Percentiles rank a stretch among this genome's conserved stretches.
phyloP scores from a whole-genome alignment of 2,113 vertebrate genomes.

The Collichthys lucidus region DNA sequence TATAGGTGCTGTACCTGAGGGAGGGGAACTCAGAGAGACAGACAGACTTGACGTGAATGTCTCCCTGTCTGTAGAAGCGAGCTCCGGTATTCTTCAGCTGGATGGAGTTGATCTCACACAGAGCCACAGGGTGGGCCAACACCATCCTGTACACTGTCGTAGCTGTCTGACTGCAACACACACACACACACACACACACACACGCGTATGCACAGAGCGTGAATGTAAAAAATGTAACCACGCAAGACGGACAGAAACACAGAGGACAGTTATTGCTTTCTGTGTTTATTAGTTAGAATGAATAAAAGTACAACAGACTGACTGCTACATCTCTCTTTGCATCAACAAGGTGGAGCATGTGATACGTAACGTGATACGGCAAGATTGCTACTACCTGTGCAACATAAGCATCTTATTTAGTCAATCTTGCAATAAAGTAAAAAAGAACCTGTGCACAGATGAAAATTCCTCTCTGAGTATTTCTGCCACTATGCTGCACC shows the following conservation, averaged over 20 bases:
- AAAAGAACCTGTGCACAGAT: background rate
- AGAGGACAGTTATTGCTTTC: slow-evolving; percentile 25
- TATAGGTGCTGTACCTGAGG: slow-evolving; percentile 48
- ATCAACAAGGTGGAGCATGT: background rate
- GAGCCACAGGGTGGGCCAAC: slow-evolving; percentile 61
- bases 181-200: too few relatives aligned
- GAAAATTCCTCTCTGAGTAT: background rate
- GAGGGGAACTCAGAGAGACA: slow-evolving; percentile 79
- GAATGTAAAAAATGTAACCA: background rate
- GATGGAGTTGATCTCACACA: slow-evolving; percentile 80
- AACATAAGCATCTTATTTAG: background rate
- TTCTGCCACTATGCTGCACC: slow-evolving; percentile 44
- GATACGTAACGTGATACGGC: background rate
- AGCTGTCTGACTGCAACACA: slow-evolving; percentile 69
- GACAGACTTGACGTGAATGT: slow-evolving; percentile 80
- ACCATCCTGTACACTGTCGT: slow-evolving; percentile 68
- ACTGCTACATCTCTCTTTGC: background rate
- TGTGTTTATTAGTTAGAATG: background rate
- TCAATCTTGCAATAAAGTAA: background rate
- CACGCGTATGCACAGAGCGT: background rate
- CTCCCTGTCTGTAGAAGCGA: slow-evolving; percentile 78
- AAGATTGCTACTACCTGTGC: background rate
- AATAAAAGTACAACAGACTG: background rate
- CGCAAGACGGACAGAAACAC: background rate
- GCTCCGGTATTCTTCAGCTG: slow-evolving; percentile 79